phyloP scores from a whole-genome alignment of 2,888 invertebrate genomes.

The Slavum lentiscoides region DNA sequence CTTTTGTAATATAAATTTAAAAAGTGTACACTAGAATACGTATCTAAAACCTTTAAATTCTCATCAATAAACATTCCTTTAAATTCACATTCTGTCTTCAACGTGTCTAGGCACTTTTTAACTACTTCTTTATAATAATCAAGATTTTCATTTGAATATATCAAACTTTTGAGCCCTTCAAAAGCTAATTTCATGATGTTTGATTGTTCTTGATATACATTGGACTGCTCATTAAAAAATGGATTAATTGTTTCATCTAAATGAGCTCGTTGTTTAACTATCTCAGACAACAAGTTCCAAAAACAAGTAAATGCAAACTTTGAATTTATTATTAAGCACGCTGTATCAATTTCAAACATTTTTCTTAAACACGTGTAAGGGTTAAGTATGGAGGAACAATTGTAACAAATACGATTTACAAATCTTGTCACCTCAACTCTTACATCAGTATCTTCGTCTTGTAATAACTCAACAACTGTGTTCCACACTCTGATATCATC shows the following conservation, averaged over 20 bases:
- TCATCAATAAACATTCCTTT: slow-evolving; percentile 32
- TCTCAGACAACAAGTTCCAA: slow-evolving; percentile 25
- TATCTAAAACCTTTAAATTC: slow-evolving; percentile 39
- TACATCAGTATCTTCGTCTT: slow-evolving; percentile 52
- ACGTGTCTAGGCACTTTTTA: background rate
- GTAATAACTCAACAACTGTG: slow-evolving; percentile 41
- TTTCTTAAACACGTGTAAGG: slow-evolving; percentile 40
- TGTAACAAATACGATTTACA: slow-evolving; percentile 29
- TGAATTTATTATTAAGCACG: slow-evolving; percentile 6
- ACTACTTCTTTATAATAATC: slow-evolving; percentile 25
- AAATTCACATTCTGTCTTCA: slow-evolving; percentile 33
- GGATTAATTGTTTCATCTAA: slow-evolving; percentile 34
- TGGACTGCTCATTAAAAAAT: slow-evolving; percentile 45
- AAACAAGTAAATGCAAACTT: slow-evolving; percentile 31
- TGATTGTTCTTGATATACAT: slow-evolving; percentile 43
- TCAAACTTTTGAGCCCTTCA: slow-evolving; percentile 38
- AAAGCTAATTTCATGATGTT: slow-evolving; percentile 36
- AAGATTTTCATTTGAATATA: slow-evolving; percentile 1
- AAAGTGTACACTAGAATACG: slow-evolving; percentile 27
- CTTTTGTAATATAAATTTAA: slow-evolving; percentile 36
- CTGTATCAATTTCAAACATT: slow-evolving; percentile 38
- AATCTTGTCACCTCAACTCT: slow-evolving; percentile 51
- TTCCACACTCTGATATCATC: slow-evolving; percentile 46
- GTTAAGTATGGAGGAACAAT: slow-evolving; percentile 20
- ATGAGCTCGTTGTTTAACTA: slow-evolving; percentile 9